These are phyloP conservation scores for Oxyura jamaicensis DNA, from an alignment of 2,113 vertebrate species.

Conservation along the genomic window DNA sequence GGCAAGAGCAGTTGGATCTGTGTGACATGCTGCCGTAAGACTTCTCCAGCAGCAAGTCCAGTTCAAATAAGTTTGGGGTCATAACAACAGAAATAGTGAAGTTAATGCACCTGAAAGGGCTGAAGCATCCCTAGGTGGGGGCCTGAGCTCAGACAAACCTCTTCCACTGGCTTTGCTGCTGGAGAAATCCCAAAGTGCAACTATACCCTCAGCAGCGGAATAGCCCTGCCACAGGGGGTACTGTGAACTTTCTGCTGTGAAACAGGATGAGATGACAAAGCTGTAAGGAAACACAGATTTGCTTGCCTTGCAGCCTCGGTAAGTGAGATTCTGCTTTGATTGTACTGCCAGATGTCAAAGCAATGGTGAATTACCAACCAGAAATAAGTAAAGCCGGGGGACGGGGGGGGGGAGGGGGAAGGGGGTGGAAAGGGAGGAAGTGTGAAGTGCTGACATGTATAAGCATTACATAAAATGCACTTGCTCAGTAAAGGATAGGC, in stretches of 20 bases:
- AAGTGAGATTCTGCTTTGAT: conserved; percentile 10
- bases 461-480: not conserved
- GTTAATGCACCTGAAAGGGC: not conserved
- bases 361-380: conserved; percentile 1
- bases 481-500: not conserved
- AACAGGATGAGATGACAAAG: conserved; percentile 27
- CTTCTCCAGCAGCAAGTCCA: not conserved
- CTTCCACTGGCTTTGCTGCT: not conserved
- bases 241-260: conserved; percentile 7
- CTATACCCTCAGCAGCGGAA: not conserved
- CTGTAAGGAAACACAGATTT: not conserved
- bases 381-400: not conserved
- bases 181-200: not conserved
- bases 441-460: not conserved
- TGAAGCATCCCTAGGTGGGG: not conserved
- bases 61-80: not conserved
- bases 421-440: not conserved
- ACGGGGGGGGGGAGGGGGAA: not conserved
- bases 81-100: not conserved
- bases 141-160: not conserved
- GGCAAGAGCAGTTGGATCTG: not conserved
- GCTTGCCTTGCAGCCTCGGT: not conserved
- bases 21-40: not conserved
- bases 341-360: conserved; percentile 41
- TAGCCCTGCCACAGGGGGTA: not conserved